phyloP scores from a whole-genome alignment of 2,113 vertebrate genomes.

The Tyto alba region DNA sequence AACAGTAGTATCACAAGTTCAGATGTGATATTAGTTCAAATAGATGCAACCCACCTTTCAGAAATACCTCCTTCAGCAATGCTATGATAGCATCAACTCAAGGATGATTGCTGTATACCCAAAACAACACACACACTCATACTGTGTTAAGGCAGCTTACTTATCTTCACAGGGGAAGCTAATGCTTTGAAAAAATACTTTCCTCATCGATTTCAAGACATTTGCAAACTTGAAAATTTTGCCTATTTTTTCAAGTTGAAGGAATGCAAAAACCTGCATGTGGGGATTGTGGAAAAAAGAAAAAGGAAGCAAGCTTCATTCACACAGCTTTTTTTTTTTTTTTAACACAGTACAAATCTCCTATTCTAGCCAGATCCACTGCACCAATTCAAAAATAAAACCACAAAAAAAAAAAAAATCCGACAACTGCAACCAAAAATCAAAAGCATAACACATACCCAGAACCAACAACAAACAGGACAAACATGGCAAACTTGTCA shows the following conservation, averaged over 20 bases:
- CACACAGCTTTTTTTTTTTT: not conserved
- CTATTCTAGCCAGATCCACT: slow-evolving; percentile 54
- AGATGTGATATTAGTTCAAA: not conserved
- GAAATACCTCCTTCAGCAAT: not conserved
- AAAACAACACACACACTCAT: not conserved
- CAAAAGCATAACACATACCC: slow-evolving; percentile 4
- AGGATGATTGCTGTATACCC: not conserved
- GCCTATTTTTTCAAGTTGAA: not conserved
- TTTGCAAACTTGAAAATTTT: not conserved
- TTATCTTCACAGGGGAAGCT: not conserved
- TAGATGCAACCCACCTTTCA: not conserved
- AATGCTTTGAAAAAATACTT: not conserved
- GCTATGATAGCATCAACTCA: not conserved
- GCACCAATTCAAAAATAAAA: slow-evolving; percentile 25
- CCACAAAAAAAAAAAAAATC: not conserved
- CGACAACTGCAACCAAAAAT: not conserved
- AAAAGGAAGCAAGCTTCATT: slow-evolving; percentile 39
- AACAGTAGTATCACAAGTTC: not conserved
- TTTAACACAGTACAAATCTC: not conserved
- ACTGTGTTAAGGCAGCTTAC: slow-evolving; percentile 49
- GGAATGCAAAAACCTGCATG: not conserved
- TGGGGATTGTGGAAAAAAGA: not conserved
- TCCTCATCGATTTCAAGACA: not conserved
- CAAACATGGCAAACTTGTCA: slow-evolving; percentile 70
- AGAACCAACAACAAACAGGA: slow-evolving; percentile 35